Evolutionary conservation across 53 echinoderm and acorn worm species (phyloP), one percentile per base, ranked within the genome.

Genomic region (Henricia sp.): DNA sequence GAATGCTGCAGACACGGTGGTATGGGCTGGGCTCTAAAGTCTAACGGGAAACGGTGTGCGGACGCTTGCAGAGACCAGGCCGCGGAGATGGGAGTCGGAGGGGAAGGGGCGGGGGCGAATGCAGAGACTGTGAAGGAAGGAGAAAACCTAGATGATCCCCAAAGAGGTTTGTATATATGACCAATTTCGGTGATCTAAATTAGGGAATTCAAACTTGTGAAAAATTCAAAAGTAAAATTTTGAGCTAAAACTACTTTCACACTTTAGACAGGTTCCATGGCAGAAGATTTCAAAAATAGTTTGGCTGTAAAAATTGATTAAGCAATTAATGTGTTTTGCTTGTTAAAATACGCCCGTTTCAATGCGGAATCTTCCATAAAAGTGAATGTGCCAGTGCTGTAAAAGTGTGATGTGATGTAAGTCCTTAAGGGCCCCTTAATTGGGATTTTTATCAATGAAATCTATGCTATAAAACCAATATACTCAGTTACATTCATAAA

Each of bases 1-100:
- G 72, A 51, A 36, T 72, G 72, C 12, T 72, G 72, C 72, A 9
- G 20, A n/a, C 37, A 21, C 1, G 72, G 72, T 48, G 72, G 50
- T 5, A 14, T 20, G 30, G 72, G 72, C 19, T 72, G 53, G 72
- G 40, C 54, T 17, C 34, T 37, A 21, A 72, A 35, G 21, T 20
- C 6, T 33, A 72, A 4, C 10, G 53, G 72, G 19, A 72, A 53
- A 53, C 52, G 23, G 25, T 72, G 72, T 37, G 24, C 1, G 4
- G 72, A 32, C 19, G 21, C 72, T 17, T 72, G 72, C 34, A 0
- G 8, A 21, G 54, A 1, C 6, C 67, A 24, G 39, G 40, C 5
- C 20, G 39, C 3, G 23, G 67, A 17, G 21, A 4, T 38, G 37
- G 17, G 1, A 24, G 66, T 36, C 4, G 36, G 17, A 36, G 2